A percentile compares a stretch with the other conserved stretches of the same genome.
Evolutionary conservation across 2,113 vertebrate genomes (phyloP).

Genomic region (Mesembrinibis cayennensis): DNA sequence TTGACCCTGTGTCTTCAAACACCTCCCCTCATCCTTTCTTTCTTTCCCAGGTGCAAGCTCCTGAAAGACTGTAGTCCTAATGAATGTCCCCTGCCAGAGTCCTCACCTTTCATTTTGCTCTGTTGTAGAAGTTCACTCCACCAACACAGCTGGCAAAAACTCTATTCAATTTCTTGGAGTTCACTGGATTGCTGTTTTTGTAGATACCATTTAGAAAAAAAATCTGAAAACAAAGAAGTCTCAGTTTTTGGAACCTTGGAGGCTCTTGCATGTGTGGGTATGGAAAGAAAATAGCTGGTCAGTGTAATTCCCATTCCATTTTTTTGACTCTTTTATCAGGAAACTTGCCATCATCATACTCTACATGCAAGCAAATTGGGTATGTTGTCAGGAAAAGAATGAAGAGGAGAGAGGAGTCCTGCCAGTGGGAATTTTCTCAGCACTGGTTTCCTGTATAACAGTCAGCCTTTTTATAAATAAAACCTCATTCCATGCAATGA

Average conservation of each 20-base stretch:
- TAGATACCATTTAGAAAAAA: not conserved
- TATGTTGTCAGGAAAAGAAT: conserved; percentile 24
- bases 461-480: conserved; percentile 45
- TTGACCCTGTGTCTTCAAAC: not conserved
- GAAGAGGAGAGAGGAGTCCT: not conserved
- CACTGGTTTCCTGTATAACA: not conserved
- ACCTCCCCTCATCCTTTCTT: not conserved
- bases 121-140: not conserved
- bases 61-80: not conserved
- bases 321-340: not conserved
- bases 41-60: not conserved
- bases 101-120: not conserved
- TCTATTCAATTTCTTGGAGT: not conserved
- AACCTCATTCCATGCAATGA: not conserved
- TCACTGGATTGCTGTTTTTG: not conserved
- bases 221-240: not conserved
- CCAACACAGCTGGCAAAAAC: not conserved
- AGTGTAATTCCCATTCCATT: not conserved
- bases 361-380: not conserved
- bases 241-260: not conserved
- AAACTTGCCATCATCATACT: not conserved
- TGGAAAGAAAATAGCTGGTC: not conserved
- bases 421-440: not conserved
- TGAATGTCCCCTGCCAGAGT: not conserved
- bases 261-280: not conserved